phyloP scores from a whole-genome alignment of 1,140 invertebrate genomes.

The Hesperophylax magnus region DNA sequence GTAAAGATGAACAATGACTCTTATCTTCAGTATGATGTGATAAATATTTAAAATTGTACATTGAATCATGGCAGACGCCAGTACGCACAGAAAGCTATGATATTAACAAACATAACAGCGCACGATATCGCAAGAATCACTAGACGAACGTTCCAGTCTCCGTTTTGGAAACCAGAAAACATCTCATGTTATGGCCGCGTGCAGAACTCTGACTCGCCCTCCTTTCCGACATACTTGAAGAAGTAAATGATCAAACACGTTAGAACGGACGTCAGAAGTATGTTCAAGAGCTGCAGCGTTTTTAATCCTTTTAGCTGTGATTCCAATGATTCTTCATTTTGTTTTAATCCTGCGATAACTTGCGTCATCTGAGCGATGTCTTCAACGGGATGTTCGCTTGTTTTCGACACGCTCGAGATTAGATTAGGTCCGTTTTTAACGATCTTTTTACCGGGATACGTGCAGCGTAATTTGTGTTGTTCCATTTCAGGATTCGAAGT shows the following conservation, averaged over 20 bases:
- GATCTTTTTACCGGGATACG: constrained; percentile 64
- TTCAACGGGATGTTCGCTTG: background rate
- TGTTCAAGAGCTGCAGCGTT: constrained; percentile 43
- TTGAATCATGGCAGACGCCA: background rate
- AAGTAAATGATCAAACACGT: constrained; percentile 45
- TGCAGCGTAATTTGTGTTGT: constrained; percentile 67
- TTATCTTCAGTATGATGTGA: too few relatives aligned
- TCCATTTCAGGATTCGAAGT: constrained; percentile 64
- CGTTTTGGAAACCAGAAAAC: background rate
- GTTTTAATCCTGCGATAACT: background rate
- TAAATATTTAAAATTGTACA: too few relatives aligned
- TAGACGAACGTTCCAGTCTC: constrained; percentile 17
- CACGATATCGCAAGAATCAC: constrained; percentile 8
- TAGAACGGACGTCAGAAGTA: constrained; percentile 43
- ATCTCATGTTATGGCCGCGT: constrained; percentile 50
- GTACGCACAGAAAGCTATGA: constrained; percentile 26
- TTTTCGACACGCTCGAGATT: background rate
- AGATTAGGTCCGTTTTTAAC: constrained; percentile 55
- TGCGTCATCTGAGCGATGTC: background rate
- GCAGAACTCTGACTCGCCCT: constrained; percentile 44
- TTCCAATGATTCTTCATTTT: constrained; percentile 33
- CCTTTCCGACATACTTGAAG: constrained; percentile 32
- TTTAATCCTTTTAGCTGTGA: constrained; percentile 47
- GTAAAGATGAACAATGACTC: too few relatives aligned
- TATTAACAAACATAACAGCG: constrained; percentile 31